Evolutionary conservation across 2,113 vertebrate species (phyloP).

Genomic region (Gasterosteus nipponicus): DNA sequence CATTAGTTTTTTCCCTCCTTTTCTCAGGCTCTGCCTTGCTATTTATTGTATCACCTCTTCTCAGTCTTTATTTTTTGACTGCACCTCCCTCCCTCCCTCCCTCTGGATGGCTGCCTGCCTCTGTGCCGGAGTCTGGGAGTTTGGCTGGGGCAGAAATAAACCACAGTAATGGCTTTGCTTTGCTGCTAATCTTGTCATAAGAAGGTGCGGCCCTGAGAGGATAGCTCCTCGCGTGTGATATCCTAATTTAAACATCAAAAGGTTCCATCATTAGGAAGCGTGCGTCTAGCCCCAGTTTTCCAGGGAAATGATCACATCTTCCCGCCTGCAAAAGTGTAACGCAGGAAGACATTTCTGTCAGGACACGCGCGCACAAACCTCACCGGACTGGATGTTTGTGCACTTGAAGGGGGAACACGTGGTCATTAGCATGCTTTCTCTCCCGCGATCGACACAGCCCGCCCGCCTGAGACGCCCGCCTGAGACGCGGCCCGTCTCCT

Average conservation of each 20-base stretch:
- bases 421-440: conserved; percentile 77
- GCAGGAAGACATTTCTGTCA: conserved; percentile 76
- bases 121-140: conserved; percentile 61
- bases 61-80: conserved; percentile 17
- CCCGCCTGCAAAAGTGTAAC: conserved; percentile 66
- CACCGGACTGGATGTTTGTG: conserved; percentile 79
- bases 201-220: conserved; percentile 77
- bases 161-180: conserved; percentile 78
- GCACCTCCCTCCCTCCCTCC: conserved; percentile 20
- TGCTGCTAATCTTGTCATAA: conserved; percentile 81
- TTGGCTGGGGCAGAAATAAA: conserved; percentile 76
- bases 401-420: conserved; percentile 77
- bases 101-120: conserved; percentile 57
- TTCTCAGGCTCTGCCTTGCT: conserved; percentile 28
- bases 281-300: conserved; percentile 72
- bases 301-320: conserved; percentile 77
- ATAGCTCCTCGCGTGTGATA: conserved; percentile 77
- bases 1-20: conserved; percentile 49
- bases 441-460: conserved; percentile 51
- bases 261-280: conserved; percentile 78
- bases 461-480: conserved; percentile 39
- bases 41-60: conserved; percentile 23
- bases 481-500: conserved; percentile 42
- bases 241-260: conserved; percentile 84
- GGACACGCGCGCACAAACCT: conserved; percentile 51